Percentiles rank a stretch among this genome's conserved stretches.
phyloP scores from a whole-genome alignment of 2,113 vertebrate species.

The Syrrhaptes paradoxus region DNA sequence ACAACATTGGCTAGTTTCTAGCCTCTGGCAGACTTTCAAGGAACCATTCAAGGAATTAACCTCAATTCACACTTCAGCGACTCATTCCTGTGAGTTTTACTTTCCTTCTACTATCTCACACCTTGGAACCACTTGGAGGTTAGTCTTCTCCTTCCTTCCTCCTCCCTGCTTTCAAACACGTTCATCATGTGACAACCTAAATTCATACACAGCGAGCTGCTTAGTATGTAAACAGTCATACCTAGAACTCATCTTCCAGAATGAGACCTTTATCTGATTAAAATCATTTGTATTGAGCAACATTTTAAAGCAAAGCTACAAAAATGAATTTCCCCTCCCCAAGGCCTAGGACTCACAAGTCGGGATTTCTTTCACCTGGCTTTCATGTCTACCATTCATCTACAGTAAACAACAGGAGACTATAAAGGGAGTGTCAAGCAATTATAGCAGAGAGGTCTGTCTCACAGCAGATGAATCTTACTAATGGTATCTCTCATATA shows the following conservation, averaged over 20 bases:
- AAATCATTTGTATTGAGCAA: background rate
- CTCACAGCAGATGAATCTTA: background rate
- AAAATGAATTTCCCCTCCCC: background rate
- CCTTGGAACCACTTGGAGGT: background rate
- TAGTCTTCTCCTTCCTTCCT: background rate
- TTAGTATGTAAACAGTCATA: background rate
- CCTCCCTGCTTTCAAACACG: background rate
- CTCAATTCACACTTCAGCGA: background rate
- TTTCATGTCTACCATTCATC: background rate
- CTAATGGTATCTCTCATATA: background rate
- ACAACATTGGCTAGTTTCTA: background rate
- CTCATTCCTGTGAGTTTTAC: background rate
- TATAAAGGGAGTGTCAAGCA: background rate
- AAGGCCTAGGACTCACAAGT: background rate
- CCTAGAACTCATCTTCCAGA: background rate
- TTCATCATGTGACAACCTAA: background rate
- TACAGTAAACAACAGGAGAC: background rate
- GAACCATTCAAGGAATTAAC: background rate
- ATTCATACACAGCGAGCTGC: background rate
- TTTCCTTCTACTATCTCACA: background rate
- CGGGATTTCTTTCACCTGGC: background rate
- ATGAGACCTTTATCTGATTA: background rate
- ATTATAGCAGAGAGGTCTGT: background rate
- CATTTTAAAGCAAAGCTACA: background rate
- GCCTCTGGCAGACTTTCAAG: background rate